These are phyloP conservation scores for Cercopithecus hamlyni DNA, from an alignment of 2,797 vertebrate species.

Conservation along the genomic window DNA sequence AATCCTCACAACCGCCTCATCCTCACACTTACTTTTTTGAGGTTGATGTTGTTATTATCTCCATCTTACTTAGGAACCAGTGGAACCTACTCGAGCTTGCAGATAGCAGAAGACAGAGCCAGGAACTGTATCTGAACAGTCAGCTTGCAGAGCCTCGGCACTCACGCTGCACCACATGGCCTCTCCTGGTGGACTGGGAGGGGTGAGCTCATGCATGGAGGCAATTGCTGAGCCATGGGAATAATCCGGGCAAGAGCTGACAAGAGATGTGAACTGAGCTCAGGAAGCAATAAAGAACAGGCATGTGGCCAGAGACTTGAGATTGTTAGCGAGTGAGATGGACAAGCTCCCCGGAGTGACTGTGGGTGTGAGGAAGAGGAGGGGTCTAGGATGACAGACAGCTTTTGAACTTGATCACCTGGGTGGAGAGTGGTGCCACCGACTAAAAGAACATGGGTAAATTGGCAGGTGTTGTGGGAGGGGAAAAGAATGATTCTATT, in stretches of 20 bases:
- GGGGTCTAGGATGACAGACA: background rate
- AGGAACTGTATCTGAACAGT: background rate
- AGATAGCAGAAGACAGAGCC: background rate
- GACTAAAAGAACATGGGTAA: background rate
- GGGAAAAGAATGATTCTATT: background rate
- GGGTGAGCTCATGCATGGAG: too few species aligned
- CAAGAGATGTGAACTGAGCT: background rate
- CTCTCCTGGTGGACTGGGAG: background rate
- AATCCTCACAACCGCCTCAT: background rate
- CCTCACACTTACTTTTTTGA: background rate
- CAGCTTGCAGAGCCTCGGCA: background rate
- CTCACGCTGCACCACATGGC: fast-evolving
- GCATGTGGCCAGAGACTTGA: background rate
- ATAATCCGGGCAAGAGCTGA: background rate
- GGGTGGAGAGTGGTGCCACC: background rate
- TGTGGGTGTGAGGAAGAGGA: background rate
- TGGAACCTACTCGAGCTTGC: background rate
- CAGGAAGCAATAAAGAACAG: background rate
- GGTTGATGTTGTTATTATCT: background rate
- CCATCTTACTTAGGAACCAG: background rate
- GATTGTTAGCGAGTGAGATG: background rate
- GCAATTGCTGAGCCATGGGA: background rate
- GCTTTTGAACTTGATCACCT: background rate
- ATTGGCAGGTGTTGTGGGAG: background rate
- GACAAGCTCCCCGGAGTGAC: background rate